These are phyloP conservation scores for Drosophila saltans DNA, from an alignment of 1,140 invertebrate genomes.

Conservation along the genomic window DNA sequence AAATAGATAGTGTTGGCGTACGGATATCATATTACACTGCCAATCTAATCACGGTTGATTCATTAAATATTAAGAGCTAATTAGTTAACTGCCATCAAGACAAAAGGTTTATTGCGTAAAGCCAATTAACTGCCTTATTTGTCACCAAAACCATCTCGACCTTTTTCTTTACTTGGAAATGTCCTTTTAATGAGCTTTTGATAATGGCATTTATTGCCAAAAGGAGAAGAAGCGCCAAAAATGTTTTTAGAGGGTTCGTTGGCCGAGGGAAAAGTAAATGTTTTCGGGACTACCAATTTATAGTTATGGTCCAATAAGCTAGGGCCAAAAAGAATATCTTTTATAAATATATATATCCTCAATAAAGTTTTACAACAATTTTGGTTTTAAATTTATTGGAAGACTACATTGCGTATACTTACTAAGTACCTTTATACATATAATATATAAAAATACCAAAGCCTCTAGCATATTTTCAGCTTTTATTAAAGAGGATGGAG, in stretches of 20 bases:
- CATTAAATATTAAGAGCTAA: slow-evolving; percentile 14
- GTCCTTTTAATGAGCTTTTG: slow-evolving; percentile 42
- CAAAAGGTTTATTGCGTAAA: slow-evolving; percentile 23
- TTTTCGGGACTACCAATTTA: slow-evolving; percentile 2
- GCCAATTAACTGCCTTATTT: slow-evolving; percentile 48
- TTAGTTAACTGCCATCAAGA: slow-evolving; percentile 9
- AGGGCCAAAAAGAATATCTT: neutral
- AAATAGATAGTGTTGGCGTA: neutral
- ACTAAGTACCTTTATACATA: slow-evolving; percentile 7
- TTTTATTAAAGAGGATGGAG: neutral
- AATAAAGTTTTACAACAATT: slow-evolving; percentile 8
- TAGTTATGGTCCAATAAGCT: slow-evolving; percentile 23
- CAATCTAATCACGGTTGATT: slow-evolving; percentile 9
- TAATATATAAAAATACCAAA: slow-evolving; percentile 15
- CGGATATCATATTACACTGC: neutral
- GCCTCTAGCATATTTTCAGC: slow-evolving; percentile 6
- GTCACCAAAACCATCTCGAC: slow-evolving; percentile 29
- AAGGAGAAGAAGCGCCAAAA: neutral
- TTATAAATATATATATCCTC: too few relatives aligned
- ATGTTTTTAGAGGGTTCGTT: neutral
- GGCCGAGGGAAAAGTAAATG: neutral
- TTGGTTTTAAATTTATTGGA: slow-evolving; percentile 14
- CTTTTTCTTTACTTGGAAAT: slow-evolving; percentile 21
- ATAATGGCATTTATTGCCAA: slow-evolving; percentile 24
- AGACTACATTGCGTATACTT: neutral